Conservation (phyloP, 92 coral and sea anemone genomes). For the Montipora capitata region DNA sequence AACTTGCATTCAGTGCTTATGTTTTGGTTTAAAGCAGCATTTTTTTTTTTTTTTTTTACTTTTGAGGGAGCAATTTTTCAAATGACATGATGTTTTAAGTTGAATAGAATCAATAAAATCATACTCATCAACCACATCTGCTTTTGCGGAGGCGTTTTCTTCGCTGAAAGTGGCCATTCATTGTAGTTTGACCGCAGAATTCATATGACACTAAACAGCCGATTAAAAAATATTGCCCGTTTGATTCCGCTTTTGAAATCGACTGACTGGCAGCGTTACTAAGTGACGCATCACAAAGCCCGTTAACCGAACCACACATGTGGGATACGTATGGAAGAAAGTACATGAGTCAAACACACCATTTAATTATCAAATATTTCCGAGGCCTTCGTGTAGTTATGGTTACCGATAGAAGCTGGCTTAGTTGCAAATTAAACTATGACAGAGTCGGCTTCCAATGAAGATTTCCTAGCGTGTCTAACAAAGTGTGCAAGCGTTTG, state of each 20-base stretch:
- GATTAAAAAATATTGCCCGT: too few species aligned
- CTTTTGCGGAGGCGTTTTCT: too few species aligned
- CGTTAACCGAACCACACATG: conserved; percentile 29
- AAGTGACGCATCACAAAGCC: neutral
- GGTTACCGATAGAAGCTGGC: conserved; percentile 1
- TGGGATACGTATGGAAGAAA: neutral
- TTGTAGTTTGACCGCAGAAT: too few species aligned
- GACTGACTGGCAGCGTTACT: neutral
- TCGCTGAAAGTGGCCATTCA: neutral
- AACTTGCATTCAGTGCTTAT: neutral
- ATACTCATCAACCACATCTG: too few species aligned
- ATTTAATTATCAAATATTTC: conserved; percentile 23
- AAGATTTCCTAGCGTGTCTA: neutral
- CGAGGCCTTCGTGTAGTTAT: neutral
- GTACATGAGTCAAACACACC: neutral
- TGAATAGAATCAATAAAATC: too few species aligned
- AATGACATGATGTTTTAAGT: too few species aligned
- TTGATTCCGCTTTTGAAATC: neutral
- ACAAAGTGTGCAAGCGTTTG: neutral
- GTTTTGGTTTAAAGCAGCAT: too few species aligned
- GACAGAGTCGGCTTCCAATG: neutral
- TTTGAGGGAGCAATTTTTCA: too few species aligned
- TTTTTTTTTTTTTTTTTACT: too few species aligned
- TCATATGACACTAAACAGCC: too few species aligned
- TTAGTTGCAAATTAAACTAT: neutral